Base-by-base conservation (phyloP, 1,140 invertebrate genomes). In the Aphelinus certus region DNA sequence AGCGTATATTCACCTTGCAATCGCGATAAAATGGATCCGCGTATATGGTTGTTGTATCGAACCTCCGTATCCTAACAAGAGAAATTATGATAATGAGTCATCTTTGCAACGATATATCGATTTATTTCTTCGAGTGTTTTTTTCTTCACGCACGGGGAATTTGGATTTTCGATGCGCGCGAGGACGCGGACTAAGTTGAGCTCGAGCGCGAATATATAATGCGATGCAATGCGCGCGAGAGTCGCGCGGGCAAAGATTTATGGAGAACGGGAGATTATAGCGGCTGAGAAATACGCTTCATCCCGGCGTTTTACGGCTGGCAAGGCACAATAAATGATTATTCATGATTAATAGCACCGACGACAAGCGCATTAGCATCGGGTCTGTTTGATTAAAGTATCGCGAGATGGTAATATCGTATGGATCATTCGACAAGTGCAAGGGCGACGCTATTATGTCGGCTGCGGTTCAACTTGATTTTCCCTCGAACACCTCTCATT, bases 231-330 rank as follows among this genome's bases (percentile, higher is more conserved):
- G 58, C 65, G 6, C 45, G 58, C 49, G 55, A 49, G 62, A 71
- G 47, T 62, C 49, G 72, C 66, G 26, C 76, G 78, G 78, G 77
- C 75, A 80, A 80, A 79, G 78, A 77, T 76, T 79, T 79, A 79
- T 82, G 78, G 79, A 81, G 76, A 73, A 71, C 51, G 77, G 62
- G 68, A 72, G 49, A 72, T 66, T 68, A 65, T 56, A 67, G 65
- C 56, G 2, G 2, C 56, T 71, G 48, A 75, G 73, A 75, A 65
- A 70, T 75, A 65, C 55, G 62, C n/a, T 70, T 75, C 70, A 75
- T 75, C 61, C 73, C 51, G 65, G 53, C 73, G 66, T 69, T 74
- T 69, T 75, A 75, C 66, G 60, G 60, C 66, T 73, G 49, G 73
- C 60, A 43, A 65, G 72, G 53, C 67, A 70, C 73, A 65, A 75